A percentile compares a stretch with the other conserved stretches of the same genome.
phyloP scores from a whole-genome alignment of 2,888 invertebrate species.

The Xanthorhoe spadicearia region DNA sequence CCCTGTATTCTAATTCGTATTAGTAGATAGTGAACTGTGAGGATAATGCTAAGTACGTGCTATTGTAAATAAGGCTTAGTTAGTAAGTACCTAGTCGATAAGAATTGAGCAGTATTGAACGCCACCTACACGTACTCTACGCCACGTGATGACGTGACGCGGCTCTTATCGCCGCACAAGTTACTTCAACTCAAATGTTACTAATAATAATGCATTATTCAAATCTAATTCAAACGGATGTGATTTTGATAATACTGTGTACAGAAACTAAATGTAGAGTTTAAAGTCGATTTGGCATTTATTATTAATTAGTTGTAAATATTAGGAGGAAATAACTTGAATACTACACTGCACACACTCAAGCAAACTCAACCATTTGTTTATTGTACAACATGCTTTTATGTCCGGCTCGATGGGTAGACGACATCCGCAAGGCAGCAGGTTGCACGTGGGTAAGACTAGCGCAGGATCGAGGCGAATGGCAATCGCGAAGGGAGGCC shows the following conservation, averaged over 20 bases:
- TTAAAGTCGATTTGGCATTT: conserved; percentile 40
- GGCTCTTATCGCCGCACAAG: neutral
- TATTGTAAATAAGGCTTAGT: conserved; percentile 47
- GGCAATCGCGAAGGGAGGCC: too few species aligned
- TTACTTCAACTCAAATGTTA: conserved; percentile 9
- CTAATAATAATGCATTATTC: conserved; percentile 10
- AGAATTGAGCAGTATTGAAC: conserved; percentile 56
- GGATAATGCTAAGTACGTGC: conserved; percentile 31
- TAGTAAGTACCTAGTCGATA: conserved; percentile 43
- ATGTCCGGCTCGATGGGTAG: too few species aligned
- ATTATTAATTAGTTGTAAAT: conserved; percentile 43
- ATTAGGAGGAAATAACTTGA: conserved; percentile 23
- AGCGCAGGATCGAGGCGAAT: too few species aligned
- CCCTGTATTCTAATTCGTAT: conserved; percentile 25
- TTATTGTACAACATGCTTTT: neutral
- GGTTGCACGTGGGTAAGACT: too few species aligned
- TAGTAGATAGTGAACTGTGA: conserved; percentile 24
- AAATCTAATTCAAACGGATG: conserved; percentile 26
- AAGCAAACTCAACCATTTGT: conserved; percentile 3
- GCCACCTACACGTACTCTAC: conserved; percentile 34
- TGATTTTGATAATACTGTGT: conserved; percentile 27
- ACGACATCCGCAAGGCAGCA: too few species aligned
- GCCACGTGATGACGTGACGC: neutral
- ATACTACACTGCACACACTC: conserved; percentile 6
- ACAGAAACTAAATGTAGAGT: conserved; percentile 29